Evolutionary conservation across 2,888 invertebrate genomes (phyloP), one percentile per base, ranked within the genome.

Genomic region (Podotricha telesiphe): DNA sequence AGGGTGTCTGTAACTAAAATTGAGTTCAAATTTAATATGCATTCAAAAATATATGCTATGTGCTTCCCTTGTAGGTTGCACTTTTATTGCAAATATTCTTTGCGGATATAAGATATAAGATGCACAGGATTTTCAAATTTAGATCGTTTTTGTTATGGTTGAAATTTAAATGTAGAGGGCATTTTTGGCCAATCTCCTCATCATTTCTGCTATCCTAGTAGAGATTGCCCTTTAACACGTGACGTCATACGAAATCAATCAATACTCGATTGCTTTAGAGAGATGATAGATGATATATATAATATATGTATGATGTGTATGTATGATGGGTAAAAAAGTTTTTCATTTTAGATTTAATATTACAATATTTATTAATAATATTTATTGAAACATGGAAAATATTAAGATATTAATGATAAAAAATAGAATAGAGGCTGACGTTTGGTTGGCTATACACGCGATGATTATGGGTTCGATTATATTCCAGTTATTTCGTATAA

Each of bases 211-310:
- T 75, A 34, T 72, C 89, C 86, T 90, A 78, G 88, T 91, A 84
- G 69, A 68, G 66, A 74, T 78, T 86, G 87, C 85, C 86, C 88
- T 86, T 87, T 87, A 80, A 80, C 87, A 86, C 86, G 87, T 89
- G 90, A 89, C 89, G 88, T 88, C 88, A 87, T 65, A 61, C 45
- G 51, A 62, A 56, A 47, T 58, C 55, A 55, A 42, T 65, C 45
- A 48, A 48, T 37, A 17, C 3, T 13, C 7, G 42, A 42, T 13
- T 42, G 13, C 42, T 42, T 37, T 13, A 4, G 13, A 42, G 13
- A 42, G 13, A 42, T 5, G 28, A 6, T 28, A 28, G 6, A 5
- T 2, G 28, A 6, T 2, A 28, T 5, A 28, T 6, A 28, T 28
- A 28, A 28, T 2, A 28, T 28, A 5, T 28, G 2, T 28, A 28